Percentiles rank a stretch among this genome's conserved stretches.
Conservation (phyloP, 35 echinoderm and acorn worm species). For the Heliocidaris erythrogramma region DNA sequence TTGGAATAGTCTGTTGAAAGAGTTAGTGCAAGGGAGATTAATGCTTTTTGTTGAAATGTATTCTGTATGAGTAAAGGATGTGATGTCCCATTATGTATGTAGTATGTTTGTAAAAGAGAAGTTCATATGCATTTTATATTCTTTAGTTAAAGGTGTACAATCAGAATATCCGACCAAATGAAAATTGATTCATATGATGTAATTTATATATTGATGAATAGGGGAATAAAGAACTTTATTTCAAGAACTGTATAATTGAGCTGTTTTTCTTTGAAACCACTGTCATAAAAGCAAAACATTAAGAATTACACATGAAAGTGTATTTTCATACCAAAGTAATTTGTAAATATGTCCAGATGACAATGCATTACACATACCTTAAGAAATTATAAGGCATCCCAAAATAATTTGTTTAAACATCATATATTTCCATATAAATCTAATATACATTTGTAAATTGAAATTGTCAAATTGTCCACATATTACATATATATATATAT, state of each 20-base stretch:
- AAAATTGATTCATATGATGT: background rate
- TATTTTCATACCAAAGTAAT: background rate
- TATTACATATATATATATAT: background rate
- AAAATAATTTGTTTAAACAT: background rate
- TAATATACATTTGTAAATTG: background rate
- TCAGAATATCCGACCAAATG: constrained; percentile 10
- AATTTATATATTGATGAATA: constrained; percentile 20
- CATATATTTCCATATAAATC: background rate
- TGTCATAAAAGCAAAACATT: background rate
- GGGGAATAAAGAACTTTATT: background rate
- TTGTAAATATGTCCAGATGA: background rate
- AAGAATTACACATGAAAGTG: background rate
- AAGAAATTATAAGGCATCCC: background rate
- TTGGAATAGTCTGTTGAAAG: background rate
- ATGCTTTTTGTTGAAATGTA: background rate
- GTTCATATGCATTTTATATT: constrained; percentile 12
- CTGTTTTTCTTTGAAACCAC: background rate
- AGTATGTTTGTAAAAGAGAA: background rate
- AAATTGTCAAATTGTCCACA: background rate
- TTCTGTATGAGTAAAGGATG: background rate
- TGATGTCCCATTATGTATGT: background rate
- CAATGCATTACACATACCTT: background rate
- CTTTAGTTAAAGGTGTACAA: background rate
- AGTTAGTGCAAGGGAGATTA: background rate
- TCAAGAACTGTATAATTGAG: background rate